Evolutionary conservation across 2,113 vertebrate species (phyloP), one percentile per base, ranked within the genome.

Genomic region (Cynoglossus semilaevis): DNA sequence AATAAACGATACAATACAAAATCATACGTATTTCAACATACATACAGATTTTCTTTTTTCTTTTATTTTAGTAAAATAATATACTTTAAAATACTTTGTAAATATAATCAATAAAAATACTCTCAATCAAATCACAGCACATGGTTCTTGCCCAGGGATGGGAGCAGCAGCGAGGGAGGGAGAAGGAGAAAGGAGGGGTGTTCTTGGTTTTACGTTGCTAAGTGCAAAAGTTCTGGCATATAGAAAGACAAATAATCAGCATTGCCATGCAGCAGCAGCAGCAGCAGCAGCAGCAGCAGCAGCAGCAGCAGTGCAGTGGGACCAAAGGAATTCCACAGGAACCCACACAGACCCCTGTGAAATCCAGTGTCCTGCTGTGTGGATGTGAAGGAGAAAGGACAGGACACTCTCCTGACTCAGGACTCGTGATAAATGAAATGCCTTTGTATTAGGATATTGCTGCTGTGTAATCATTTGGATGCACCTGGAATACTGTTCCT

Each of bases 171-270:
- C 35, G 35, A 1, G 19, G 16, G 49, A 15, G 4, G 49, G n/a
- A 1, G 42, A 14, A 9, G 9, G 16, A 73, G 22, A 29, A 29
- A 29, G 90, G 85, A 84, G 89, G 86, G 89, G 79, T 74, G 62
- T 61, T 16, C 12, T 36, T 58, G 56, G 52, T 79, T 78, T 80
- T 61, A 50, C 71, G 77, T 85, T 74, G 72, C 81, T 70, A 74
- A 82, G 58, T 70, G 60, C 73, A 77, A 63, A 84, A 29, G 22
- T 85, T 82, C 14, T 86, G 82, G 80, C 83, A 88, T 90, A 90
- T 88, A 88, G 88, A 71, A 67, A 79, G 70, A 77, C 36, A 85
- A 76, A 76, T 11, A 74, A 73, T 82, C 68, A 14, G 72, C 62
- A 29, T 29, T 29, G 22, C 22, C 22, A 29, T 29, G 67, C 46